Evolutionary conservation across 1,140 invertebrate genomes (phyloP).

Genomic region (Calliphora vicina): DNA sequence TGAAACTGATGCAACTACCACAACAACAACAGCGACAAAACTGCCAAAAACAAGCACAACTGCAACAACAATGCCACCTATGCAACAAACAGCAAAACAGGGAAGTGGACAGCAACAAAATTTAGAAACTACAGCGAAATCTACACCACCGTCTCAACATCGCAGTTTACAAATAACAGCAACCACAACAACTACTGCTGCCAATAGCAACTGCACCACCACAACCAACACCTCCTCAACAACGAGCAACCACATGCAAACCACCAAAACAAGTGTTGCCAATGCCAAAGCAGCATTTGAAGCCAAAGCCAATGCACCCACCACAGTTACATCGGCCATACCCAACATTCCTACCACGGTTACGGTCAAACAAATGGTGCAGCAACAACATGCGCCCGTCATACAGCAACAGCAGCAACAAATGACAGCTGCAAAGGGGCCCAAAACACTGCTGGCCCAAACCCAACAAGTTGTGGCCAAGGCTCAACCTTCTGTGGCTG

Average conservation of each 20-base stretch:
- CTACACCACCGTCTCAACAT: conserved; percentile 18
- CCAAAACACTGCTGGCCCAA: conserved; percentile 36
- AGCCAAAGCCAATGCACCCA: conserved; percentile 43
- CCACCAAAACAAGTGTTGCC: conserved; percentile 41
- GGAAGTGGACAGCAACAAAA: conserved; percentile 16
- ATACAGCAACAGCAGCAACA: conserved; percentile 60
- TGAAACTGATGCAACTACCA: background rate
- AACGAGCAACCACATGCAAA: conserved; percentile 25
- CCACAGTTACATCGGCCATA: conserved; percentile 11
- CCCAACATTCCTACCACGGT: conserved; percentile 47
- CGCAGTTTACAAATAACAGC: conserved; percentile 6
- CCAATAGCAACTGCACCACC: background rate
- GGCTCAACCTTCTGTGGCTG: conserved; percentile 2
- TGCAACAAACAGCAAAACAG: background rate
- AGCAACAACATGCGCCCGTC: conserved; percentile 57
- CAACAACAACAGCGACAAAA: background rate
- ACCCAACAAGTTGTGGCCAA: conserved; percentile 38
- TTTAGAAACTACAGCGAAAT: conserved; percentile 20
- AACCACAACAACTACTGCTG: conserved; percentile 36
- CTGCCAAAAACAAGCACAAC: background rate
- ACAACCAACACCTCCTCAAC: conserved; percentile 29
- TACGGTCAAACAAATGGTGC: conserved; percentile 58
- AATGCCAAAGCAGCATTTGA: conserved; percentile 38
- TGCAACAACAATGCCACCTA: conserved; percentile 29
- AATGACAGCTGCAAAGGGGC: conserved; percentile 27